A percentile compares a stretch with the other conserved stretches of the same genome.
These are phyloP conservation scores for Notechis scutatus DNA, from an alignment of 2,113 vertebrate species.

Conservation along the genomic window DNA sequence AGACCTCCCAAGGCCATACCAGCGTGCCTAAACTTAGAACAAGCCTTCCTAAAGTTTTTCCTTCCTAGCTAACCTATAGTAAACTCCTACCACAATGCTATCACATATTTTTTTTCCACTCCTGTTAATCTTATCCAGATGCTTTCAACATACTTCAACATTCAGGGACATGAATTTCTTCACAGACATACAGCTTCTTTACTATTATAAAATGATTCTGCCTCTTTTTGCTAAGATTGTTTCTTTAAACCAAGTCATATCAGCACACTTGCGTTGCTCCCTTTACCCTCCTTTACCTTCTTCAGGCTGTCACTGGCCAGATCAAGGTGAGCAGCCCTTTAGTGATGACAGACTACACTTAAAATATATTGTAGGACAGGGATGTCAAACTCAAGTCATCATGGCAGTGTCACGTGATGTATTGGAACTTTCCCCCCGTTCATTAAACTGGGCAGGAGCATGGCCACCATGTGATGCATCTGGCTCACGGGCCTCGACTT, in stretches of 20 bases:
- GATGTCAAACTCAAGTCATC: too few species aligned
- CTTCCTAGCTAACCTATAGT: not conserved
- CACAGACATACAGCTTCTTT: not conserved
- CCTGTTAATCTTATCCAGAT: not conserved
- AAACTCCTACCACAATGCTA: not conserved
- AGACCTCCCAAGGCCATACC: not conserved
- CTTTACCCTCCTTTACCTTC: fast-evolving
- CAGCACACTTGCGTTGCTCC: not conserved
- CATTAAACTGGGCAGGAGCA: too few species aligned
- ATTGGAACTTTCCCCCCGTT: too few species aligned
- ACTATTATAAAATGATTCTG: not conserved
- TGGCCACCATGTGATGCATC: too few species aligned
- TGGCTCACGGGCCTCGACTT: too few species aligned
- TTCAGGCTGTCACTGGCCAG: not conserved
- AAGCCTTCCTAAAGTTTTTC: not conserved
- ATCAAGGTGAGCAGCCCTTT: not conserved
- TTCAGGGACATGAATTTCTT: not conserved
- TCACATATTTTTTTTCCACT: not conserved
- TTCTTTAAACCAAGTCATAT: not conserved
- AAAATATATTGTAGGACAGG: not conserved
- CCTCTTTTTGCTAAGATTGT: not conserved
- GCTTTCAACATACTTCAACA: not conserved
- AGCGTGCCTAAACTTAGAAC: not conserved
- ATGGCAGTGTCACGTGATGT: too few species aligned
- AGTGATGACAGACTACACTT: not conserved